phyloP scores from a whole-genome alignment of 1,140 invertebrate species.

The Streblospio benedicti region DNA sequence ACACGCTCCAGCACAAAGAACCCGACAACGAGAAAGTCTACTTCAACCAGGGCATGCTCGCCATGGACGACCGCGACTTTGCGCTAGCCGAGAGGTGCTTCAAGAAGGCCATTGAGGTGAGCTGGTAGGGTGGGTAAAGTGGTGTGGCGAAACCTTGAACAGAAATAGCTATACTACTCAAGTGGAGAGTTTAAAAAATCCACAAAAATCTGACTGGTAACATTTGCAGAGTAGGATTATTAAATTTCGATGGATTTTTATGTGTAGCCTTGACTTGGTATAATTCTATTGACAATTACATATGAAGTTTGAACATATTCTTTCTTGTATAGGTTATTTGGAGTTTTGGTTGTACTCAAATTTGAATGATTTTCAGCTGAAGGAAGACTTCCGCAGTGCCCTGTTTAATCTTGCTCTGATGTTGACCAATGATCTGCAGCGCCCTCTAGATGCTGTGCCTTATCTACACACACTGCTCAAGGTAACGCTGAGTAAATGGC shows the following conservation, averaged over 20 bases:
- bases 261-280: too few relatives aligned
- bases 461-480: constrained; percentile 80
- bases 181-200: constrained; percentile 11
- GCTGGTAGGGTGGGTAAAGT: not conserved
- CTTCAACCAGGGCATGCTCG: constrained; percentile 92
- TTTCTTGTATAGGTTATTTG: too few relatives aligned
- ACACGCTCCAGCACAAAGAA: constrained; percentile 80
- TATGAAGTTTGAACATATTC: too few relatives aligned
- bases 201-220: constrained; percentile 15
- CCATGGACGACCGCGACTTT: constrained; percentile 86
- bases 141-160: too few relatives aligned
- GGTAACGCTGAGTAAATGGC: too few relatives aligned
- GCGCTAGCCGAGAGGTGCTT: constrained; percentile 58
- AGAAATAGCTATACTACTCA: constrained; percentile 19
- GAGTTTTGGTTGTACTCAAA: too few relatives aligned
- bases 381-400: constrained; percentile 69
- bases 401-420: constrained; percentile 89
- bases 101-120: constrained; percentile 42
- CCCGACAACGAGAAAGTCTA: constrained; percentile 92
- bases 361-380: constrained; percentile 42
- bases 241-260: too few relatives aligned
- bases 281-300: too few relatives aligned
- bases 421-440: constrained; percentile 69
- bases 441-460: constrained; percentile 82
- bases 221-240: too few relatives aligned